These are phyloP conservation scores for Pampusana beccarii DNA, from an alignment of 2,113 vertebrate genomes.

Conservation along the genomic window DNA sequence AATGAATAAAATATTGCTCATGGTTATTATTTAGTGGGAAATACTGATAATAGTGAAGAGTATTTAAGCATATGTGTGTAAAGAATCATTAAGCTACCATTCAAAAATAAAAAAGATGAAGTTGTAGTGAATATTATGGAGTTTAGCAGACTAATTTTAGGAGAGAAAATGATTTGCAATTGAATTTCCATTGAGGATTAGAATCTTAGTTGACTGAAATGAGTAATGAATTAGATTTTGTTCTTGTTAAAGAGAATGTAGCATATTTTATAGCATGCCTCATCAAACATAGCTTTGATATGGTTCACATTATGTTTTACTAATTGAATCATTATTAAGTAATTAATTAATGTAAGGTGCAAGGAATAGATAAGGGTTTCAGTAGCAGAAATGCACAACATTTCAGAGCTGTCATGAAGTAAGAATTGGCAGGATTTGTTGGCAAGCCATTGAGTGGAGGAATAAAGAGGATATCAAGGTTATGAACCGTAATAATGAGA, in stretches of 20 bases:
- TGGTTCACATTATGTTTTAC: neutral
- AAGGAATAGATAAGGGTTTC: neutral
- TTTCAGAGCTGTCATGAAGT: neutral
- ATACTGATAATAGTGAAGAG: neutral
- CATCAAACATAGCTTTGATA: neutral
- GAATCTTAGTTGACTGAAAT: neutral
- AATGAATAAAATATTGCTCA: neutral
- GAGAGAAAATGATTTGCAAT: neutral
- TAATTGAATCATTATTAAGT: neutral
- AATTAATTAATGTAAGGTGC: neutral
- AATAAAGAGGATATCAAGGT: neutral
- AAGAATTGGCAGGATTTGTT: neutral
- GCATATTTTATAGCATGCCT: neutral
- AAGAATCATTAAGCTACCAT: conserved; percentile 4
- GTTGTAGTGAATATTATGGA: neutral
- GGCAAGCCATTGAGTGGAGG: neutral
- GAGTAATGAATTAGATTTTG: neutral
- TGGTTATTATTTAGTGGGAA: neutral
- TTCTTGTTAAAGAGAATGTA: neutral
- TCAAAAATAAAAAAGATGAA: neutral
- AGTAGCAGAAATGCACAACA: neutral
- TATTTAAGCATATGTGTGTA: neutral
- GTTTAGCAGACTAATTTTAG: neutral
- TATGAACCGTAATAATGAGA: neutral
- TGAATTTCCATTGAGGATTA: neutral